Conservation (phyloP, 2,888 invertebrate genomes). For the Herminia tarsipennalis region DNA sequence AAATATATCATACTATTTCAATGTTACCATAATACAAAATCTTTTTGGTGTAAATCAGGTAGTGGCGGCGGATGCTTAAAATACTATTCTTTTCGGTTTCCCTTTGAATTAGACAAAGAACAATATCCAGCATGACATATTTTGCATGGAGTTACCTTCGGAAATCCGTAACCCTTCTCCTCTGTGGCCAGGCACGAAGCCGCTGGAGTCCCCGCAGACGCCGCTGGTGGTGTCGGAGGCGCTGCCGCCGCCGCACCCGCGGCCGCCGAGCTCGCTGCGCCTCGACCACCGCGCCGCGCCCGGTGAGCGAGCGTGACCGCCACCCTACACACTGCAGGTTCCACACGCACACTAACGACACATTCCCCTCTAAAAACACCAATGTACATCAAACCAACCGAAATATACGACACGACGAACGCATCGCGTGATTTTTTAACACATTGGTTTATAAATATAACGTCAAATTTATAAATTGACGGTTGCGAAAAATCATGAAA, state of each 20-base stretch:
- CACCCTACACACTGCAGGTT: conserved; percentile 74
- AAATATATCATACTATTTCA: no score
- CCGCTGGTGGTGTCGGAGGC: conserved; percentile 87
- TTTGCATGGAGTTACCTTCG: no score
- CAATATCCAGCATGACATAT: no score
- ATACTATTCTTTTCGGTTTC: no score
- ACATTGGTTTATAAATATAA: conserved; percentile 11
- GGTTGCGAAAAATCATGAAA: conserved; percentile 46
- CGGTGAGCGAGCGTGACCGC: conserved; percentile 84
- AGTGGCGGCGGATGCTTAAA: no score
- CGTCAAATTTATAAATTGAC: conserved; percentile 27
- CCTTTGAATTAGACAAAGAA: no score
- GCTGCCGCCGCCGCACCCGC: conserved; percentile 76
- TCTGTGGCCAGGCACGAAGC: conserved; percentile 86
- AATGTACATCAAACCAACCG: conserved; percentile 35
- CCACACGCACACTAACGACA: conserved; percentile 56
- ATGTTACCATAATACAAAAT: no score
- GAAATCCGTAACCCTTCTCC: no score
- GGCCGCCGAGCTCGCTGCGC: conserved; percentile 80
- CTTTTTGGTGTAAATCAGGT: no score
- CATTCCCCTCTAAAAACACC: conserved; percentile 62
- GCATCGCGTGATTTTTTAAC: conserved; percentile 38
- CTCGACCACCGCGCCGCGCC: conserved; percentile 85
- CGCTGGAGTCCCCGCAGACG: conserved; percentile 94
- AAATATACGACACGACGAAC: conserved; percentile 43